Conservation (phyloP, 92 coral and sea anemone genomes). For the Palythoa grandiflora region DNA sequence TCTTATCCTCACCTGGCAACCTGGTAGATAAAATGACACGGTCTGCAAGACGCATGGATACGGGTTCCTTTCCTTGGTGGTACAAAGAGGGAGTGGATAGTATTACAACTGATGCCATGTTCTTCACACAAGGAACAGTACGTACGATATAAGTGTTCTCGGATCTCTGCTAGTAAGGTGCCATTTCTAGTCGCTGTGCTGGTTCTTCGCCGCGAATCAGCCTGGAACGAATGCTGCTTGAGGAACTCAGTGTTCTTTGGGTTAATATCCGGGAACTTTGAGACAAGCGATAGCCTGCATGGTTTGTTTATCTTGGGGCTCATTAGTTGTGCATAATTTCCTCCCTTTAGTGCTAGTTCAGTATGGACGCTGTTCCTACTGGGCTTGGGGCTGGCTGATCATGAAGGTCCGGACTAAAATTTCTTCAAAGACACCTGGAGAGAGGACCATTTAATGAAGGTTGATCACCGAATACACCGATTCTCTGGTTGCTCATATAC, state of each 20-base stretch:
- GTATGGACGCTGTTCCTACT: neutral
- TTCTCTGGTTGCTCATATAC: constrained; percentile 27
- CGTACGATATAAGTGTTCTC: constrained; percentile 43
- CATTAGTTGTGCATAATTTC: constrained; percentile 5
- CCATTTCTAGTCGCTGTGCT: constrained; percentile 57
- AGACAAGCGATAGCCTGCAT: constrained; percentile 36
- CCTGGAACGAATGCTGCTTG: too few species aligned
- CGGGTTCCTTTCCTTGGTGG: constrained; percentile 55
- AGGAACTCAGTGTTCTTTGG: constrained; percentile 48
- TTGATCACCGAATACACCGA: constrained; percentile 21
- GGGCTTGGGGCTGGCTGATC: constrained; percentile 5
- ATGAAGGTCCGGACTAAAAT: neutral
- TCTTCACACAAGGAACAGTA: constrained; percentile 40
- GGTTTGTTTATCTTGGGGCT: constrained; percentile 10
- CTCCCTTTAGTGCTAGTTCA: neutral
- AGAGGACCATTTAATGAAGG: constrained; percentile 12
- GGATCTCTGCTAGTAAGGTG: constrained; percentile 36
- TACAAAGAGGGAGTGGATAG: constrained; percentile 48
- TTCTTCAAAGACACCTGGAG: constrained; percentile 24
- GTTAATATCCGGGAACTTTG: constrained; percentile 45
- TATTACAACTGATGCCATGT: constrained; percentile 43
- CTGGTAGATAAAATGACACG: constrained; percentile 37
- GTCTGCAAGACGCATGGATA: constrained; percentile 56
- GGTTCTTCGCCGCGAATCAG: too few species aligned
- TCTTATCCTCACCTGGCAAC: constrained; percentile 37